Conservation (phyloP, 2,888 invertebrate species). For the Drosophila borborema region DNA sequence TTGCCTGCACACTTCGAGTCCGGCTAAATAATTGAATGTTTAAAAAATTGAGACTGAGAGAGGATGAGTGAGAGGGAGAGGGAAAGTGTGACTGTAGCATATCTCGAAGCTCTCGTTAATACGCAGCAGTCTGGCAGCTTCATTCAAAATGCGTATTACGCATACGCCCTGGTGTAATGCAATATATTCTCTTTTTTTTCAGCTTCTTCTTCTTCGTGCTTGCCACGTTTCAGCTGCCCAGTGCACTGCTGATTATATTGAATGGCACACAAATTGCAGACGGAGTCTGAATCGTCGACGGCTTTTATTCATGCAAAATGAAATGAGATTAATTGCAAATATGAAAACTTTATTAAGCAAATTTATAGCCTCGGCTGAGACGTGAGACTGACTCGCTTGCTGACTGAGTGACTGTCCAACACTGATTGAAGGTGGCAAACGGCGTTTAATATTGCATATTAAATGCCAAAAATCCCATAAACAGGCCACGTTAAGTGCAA, state of each 20-base stretch:
- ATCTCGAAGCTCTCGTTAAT: constrained; percentile 10
- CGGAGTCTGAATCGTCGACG: constrained; percentile 46
- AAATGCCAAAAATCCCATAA: constrained; percentile 34
- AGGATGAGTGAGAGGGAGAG: background rate
- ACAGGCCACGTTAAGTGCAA: constrained; percentile 44
- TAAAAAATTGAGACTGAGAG: background rate
- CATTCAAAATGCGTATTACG: constrained; percentile 51
- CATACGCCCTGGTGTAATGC: constrained; percentile 63
- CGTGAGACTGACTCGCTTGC: constrained; percentile 9
- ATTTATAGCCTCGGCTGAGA: constrained; percentile 51
- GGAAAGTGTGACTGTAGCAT: background rate
- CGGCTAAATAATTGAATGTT: constrained; percentile 38
- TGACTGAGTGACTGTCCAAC: constrained; percentile 12
- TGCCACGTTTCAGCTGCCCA: background rate
- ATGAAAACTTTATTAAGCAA: constrained; percentile 75
- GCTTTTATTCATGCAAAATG: constrained; percentile 69
- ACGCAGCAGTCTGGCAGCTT: constrained; percentile 24
- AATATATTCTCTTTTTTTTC: constrained; percentile 6
- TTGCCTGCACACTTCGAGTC: constrained; percentile 2
- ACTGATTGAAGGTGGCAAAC: constrained; percentile 39
- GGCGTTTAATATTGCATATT: constrained; percentile 36
- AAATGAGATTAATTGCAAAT: constrained; percentile 74
- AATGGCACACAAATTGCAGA: constrained; percentile 68
- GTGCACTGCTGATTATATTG: constrained; percentile 56
- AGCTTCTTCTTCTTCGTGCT: background rate